These are phyloP conservation scores for Lagorchestes hirsutus DNA, from an alignment of 2,797 vertebrate genomes.

Conservation along the genomic window DNA sequence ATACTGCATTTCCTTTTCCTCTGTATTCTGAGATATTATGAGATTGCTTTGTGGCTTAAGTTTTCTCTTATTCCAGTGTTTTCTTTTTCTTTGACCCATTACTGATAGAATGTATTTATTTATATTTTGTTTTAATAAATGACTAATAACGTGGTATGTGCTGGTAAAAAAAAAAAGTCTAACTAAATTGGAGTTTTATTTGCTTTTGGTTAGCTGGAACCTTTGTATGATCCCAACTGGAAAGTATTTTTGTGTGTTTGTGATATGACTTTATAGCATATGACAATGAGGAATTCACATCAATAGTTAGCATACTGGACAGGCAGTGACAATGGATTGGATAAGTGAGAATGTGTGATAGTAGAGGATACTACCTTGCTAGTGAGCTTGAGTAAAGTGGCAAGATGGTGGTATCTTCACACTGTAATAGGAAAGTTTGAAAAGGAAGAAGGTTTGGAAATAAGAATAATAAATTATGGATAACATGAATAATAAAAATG, in stretches of 20 bases:
- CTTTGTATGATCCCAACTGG: not conserved
- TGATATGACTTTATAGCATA: too few relatives aligned
- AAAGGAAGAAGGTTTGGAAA: not conserved
- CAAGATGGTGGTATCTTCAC: too few relatives aligned
- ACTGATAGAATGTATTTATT: conserved; percentile 42
- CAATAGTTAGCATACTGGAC: too few relatives aligned
- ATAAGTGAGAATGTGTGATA: too few relatives aligned
- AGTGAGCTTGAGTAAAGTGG: too few relatives aligned
- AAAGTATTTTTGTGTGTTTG: too few relatives aligned
- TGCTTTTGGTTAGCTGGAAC: not conserved
- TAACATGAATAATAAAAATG: too few relatives aligned
- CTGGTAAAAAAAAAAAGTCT: conserved; percentile 11
- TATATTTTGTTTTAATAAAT: conserved; percentile 30
- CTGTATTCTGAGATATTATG: conserved; percentile 63
- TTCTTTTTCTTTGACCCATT: conserved; percentile 43
- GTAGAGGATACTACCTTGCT: too few relatives aligned
- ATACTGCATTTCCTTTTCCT: conserved; percentile 35
- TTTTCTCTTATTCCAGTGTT: conserved; percentile 37
- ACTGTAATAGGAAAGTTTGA: not conserved
- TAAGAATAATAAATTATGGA: not conserved
- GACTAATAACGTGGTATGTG: not conserved
- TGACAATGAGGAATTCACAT: too few relatives aligned
- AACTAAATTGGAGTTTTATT: conserved; percentile 42
- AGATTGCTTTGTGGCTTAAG: conserved; percentile 38
- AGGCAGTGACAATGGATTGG: too few relatives aligned